A percentile compares a stretch with the other conserved stretches of the same genome.
These are phyloP conservation scores for Cyprinodon brontotheroides DNA, from an alignment of 2,113 vertebrate genomes.

Conservation along the genomic window DNA sequence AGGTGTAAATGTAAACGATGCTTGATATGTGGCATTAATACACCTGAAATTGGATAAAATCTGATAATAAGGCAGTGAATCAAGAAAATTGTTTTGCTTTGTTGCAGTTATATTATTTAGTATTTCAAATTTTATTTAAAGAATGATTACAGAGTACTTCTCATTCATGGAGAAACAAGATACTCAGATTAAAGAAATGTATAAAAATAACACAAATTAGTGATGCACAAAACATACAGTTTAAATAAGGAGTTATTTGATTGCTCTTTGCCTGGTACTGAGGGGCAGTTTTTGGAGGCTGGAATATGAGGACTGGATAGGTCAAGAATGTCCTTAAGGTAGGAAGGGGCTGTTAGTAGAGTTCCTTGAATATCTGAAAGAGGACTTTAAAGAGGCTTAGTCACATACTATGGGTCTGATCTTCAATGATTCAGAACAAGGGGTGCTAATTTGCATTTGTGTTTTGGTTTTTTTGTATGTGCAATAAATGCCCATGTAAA, in stretches of 20 bases:
- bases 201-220: neutral
- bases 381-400: no score
- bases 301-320: no score
- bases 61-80: neutral
- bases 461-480: no score
- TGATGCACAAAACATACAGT: neutral
- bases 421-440: no score
- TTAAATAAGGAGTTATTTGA: neutral
- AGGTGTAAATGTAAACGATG: neutral
- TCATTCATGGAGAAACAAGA: neutral
- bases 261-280: no score
- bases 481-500: no score
- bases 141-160: neutral
- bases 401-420: no score
- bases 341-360: no score
- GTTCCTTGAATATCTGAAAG: no score
- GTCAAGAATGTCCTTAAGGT: no score
- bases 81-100: neutral
- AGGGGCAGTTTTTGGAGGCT: no score
- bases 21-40: neutral
- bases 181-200: neutral
- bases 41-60: neutral
- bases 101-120: neutral
- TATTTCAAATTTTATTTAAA: neutral
- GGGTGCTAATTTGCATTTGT: no score